Conservation (phyloP, 1,140 invertebrate species). For the Panagrolaimus sp. region DNA sequence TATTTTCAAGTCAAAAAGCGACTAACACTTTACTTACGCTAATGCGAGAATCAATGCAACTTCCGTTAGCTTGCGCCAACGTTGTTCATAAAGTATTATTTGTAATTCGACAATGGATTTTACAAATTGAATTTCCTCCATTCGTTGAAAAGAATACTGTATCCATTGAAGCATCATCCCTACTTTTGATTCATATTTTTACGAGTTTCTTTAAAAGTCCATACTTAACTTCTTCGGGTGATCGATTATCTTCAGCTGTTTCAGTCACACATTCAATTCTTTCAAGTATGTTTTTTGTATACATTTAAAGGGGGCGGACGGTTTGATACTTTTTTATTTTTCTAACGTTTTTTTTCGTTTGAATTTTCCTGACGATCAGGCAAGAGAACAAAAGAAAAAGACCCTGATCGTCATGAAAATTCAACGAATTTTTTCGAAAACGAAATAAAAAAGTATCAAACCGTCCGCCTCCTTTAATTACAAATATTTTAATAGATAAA, state of each 20-base stretch:
- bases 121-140: constrained; percentile 53
- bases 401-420: too few relatives aligned
- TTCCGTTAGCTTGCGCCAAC: constrained; percentile 51
- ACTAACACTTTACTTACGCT: constrained; percentile 51
- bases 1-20: constrained; percentile 39
- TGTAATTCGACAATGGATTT: constrained; percentile 51
- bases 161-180: constrained; percentile 38
- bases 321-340: too few relatives aligned
- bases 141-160: constrained; percentile 46
- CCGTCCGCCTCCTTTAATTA: too few relatives aligned
- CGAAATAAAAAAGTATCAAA: too few relatives aligned
- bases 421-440: too few relatives aligned
- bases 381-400: too few relatives aligned
- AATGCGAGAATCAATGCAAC: constrained; percentile 52
- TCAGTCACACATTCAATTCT: constrained; percentile 36
- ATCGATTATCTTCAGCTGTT: constrained; percentile 39
- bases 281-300: not conserved
- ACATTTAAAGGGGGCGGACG: too few relatives aligned
- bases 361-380: too few relatives aligned
- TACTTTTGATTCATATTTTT: constrained; percentile 49
- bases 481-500: too few relatives aligned
- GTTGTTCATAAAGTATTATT: constrained; percentile 55
- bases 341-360: too few relatives aligned
- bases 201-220: constrained; percentile 52
- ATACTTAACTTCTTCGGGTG: constrained; percentile 46